Evolutionary conservation across 2,888 invertebrate genomes (phyloP).

Genomic region (Amphipoea lucens): DNA sequence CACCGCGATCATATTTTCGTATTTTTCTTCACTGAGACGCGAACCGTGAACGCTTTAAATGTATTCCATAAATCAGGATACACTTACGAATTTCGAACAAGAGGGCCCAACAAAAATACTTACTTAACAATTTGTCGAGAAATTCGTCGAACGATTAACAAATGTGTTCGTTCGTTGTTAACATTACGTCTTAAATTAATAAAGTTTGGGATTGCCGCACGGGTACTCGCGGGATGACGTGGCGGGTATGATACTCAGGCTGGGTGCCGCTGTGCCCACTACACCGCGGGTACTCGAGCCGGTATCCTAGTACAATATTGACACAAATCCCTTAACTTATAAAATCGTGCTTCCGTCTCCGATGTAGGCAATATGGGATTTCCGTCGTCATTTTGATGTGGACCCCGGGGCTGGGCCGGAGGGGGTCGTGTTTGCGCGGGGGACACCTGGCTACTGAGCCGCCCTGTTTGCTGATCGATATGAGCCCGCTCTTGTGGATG

Average conservation of each 20-base stretch:
- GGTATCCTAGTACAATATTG: slow-evolving; percentile 90
- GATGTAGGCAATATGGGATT: slow-evolving; percentile 89
- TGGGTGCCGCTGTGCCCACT: slow-evolving; percentile 22
- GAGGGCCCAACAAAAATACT: slow-evolving; percentile 84
- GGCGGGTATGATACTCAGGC: slow-evolving; percentile 47
- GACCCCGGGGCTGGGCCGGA: slow-evolving; percentile 77
- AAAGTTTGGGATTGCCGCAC: slow-evolving; percentile 77
- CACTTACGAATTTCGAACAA: slow-evolving; percentile 81
- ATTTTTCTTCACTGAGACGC: slow-evolving; percentile 81
- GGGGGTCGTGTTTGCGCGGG: slow-evolving; percentile 83
- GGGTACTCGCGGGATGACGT: slow-evolving; percentile 51
- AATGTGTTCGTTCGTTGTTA: slow-evolving; percentile 73
- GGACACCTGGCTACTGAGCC: slow-evolving; percentile 86
- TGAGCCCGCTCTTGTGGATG: slow-evolving; percentile 70
- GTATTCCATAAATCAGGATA: slow-evolving; percentile 86
- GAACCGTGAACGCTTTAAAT: slow-evolving; percentile 81
- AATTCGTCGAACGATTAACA: slow-evolving; percentile 81
- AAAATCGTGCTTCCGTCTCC: slow-evolving; percentile 89
- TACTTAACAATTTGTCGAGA: slow-evolving; percentile 75
- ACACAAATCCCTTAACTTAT: slow-evolving; percentile 91
- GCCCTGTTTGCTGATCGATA: slow-evolving; percentile 85
- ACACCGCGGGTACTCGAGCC: slow-evolving; percentile 64
- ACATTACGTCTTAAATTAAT: slow-evolving; percentile 81
- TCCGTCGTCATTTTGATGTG: slow-evolving; percentile 88
- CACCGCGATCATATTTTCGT: slow-evolving; percentile 80